Evolutionary conservation across 2,113 vertebrate genomes (phyloP).

Genomic region (Ibidorhyncha struthersii): DNA sequence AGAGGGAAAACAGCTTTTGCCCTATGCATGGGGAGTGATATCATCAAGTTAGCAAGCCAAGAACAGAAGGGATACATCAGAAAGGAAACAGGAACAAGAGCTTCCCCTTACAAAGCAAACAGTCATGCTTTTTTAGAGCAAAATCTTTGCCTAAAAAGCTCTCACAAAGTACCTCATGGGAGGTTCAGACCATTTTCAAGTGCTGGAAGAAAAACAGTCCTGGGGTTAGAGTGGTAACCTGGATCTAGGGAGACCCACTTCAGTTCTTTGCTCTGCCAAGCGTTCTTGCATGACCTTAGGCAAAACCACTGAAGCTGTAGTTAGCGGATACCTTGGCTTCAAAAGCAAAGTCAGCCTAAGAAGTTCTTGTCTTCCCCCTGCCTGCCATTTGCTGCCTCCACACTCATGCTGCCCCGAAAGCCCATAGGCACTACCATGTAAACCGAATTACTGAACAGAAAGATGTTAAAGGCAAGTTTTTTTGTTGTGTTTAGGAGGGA

Average conservation of each 20-base stretch:
- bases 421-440: neutral
- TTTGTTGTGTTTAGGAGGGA: neutral
- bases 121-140: neutral
- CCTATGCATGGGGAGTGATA: slow-evolving; percentile 33
- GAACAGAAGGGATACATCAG: slow-evolving; percentile 45
- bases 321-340: neutral
- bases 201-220: slow-evolving; percentile 28
- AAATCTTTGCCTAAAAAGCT: slow-evolving; percentile 24
- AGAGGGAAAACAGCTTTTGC: slow-evolving; percentile 31
- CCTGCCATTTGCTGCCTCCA: slow-evolving; percentile 19
- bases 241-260: slow-evolving; percentile 37
- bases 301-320: slow-evolving; percentile 39
- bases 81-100: slow-evolving; percentile 54
- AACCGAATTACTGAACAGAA: neutral
- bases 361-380: neutral
- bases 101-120: slow-evolving; percentile 43
- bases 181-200: slow-evolving; percentile 42
- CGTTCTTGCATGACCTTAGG: neutral
- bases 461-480: neutral
- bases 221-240: slow-evolving; percentile 27
- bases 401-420: neutral
- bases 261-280: slow-evolving; percentile 53
- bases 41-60: slow-evolving; percentile 47
- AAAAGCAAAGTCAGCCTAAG: slow-evolving; percentile 36
- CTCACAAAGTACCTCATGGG: neutral